These are phyloP conservation scores for Trichosurus vulpecula DNA, from an alignment of 2,797 vertebrate genomes.

Conservation along the genomic window DNA sequence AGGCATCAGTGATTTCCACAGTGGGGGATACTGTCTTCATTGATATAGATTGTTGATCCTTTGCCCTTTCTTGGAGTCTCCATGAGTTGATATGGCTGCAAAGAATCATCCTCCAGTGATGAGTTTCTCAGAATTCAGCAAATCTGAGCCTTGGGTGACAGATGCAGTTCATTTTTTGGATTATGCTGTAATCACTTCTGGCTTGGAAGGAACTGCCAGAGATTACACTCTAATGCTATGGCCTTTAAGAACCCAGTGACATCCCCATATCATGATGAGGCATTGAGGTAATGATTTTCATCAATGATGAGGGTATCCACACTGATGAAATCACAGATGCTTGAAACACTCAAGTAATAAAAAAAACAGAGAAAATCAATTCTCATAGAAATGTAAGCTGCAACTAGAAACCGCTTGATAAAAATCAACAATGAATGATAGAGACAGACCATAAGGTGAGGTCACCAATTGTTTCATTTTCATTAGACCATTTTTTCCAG, in stretches of 20 bases:
- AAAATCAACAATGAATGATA: neutral
- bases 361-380: neutral
- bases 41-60: neutral
- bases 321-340: neutral
- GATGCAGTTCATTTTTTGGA: neutral
- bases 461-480: neutral
- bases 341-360: neutral
- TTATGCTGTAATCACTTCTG: neutral
- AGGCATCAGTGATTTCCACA: neutral
- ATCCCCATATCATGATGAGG: neutral
- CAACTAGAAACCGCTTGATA: neutral
- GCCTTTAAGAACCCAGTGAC: neutral
- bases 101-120: neutral
- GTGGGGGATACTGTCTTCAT: neutral
- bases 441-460: neutral
- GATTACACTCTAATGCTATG: neutral
- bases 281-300: neutral
- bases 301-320: neutral
- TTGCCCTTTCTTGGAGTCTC: neutral
- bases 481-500: neutral
- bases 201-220: neutral
- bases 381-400: neutral
- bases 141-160: neutral
- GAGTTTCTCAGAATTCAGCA: neutral
- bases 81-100: neutral